Percentiles rank a stretch among this genome's conserved stretches.
Conservation (phyloP, 2,888 invertebrate species). For the Andricus curvator region DNA sequence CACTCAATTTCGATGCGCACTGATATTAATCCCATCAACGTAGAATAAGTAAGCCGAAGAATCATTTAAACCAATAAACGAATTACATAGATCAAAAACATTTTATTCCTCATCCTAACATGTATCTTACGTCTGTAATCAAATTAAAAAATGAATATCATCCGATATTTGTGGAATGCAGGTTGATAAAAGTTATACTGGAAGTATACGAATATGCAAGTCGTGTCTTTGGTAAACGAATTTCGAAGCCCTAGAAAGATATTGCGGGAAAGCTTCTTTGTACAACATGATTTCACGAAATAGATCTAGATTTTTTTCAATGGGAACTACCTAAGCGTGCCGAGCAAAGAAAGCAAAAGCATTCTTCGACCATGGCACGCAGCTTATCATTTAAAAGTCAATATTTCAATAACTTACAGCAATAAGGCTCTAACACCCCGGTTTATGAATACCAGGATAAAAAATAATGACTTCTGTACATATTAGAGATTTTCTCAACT, state of each 20-base stretch:
- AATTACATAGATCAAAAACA: conserved; percentile 59
- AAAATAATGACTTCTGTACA: conserved; percentile 64
- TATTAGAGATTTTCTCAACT: conserved; percentile 52
- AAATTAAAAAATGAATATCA: conserved; percentile 51
- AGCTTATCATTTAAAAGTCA: conserved; percentile 52
- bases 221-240: conserved; percentile 38
- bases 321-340: conserved; percentile 32
- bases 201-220: conserved; percentile 32
- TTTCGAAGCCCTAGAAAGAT: conserved; percentile 54
- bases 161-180: conserved; percentile 51
- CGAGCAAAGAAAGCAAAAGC: conserved; percentile 53
- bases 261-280: conserved; percentile 58
- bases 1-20: conserved; percentile 31
- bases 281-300: conserved; percentile 53
- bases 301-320: conserved; percentile 48
- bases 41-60: conserved; percentile 46
- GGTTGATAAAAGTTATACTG: conserved; percentile 43
- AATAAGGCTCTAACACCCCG: conserved; percentile 58
- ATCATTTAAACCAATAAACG: conserved; percentile 48
- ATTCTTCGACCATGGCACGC: conserved; percentile 52
- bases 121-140: conserved; percentile 51
- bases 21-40: conserved; percentile 40
- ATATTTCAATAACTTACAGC: conserved; percentile 57
- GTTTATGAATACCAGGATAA: conserved; percentile 49
- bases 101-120: conserved; percentile 60